Percentiles rank a stretch among this genome's conserved stretches.
Evolutionary conservation across 2,888 invertebrate genomes (phyloP).

Genomic region (Escarpia spicata): DNA sequence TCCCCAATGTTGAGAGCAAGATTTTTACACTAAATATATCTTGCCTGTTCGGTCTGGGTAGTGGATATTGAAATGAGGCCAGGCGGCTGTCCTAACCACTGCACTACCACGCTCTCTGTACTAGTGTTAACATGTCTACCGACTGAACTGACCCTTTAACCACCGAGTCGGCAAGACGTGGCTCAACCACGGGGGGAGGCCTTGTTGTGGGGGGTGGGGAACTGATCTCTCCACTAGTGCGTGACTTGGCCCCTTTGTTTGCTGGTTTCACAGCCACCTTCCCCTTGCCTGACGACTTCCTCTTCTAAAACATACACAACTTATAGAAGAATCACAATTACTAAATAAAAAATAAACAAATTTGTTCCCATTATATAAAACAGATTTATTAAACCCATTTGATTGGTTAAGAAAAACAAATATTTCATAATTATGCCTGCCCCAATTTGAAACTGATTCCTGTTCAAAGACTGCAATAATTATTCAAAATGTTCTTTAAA

Average conservation of each 20-base stretch:
- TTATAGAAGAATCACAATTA: neutral
- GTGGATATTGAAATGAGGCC: too few relatives aligned
- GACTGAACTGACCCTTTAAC: neutral
- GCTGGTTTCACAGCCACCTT: neutral
- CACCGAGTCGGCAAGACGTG: neutral
- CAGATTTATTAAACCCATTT: neutral
- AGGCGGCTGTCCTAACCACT: too few relatives aligned
- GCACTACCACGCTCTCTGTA: too few relatives aligned
- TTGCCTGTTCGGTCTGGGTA: too few relatives aligned
- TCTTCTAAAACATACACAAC: neutral
- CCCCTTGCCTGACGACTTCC: constrained; percentile 21
- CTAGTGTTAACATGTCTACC: too few relatives aligned
- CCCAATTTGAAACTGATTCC: neutral
- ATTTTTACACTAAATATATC: too few relatives aligned
- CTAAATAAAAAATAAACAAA: neutral
- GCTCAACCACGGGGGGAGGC: neutral
- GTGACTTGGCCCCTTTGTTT: neutral
- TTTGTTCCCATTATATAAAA: neutral
- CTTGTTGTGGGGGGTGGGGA: neutral
- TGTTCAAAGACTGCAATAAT: neutral
- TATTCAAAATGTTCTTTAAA: neutral
- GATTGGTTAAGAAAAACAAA: neutral
- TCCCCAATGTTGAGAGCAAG: too few relatives aligned
- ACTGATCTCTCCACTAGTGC: neutral
- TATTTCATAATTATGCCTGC: neutral